Evolutionary conservation across 2,797 vertebrate species (phyloP), one percentile per base, ranked within the genome.

Genomic region (Rhinella marina): DNA sequence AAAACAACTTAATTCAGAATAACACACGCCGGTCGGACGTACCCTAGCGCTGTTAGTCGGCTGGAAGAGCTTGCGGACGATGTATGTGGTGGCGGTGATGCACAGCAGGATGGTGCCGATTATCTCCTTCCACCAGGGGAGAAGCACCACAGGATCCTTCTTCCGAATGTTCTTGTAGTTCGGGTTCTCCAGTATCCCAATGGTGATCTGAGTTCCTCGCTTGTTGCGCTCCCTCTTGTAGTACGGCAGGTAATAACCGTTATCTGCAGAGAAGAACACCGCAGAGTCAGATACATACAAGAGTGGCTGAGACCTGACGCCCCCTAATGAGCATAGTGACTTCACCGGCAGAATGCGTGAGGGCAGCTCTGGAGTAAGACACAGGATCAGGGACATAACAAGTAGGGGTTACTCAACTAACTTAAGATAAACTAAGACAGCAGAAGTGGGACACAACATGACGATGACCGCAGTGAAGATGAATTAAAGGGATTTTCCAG

Each of bases 61-160:
- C 86, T 97, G 98, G 94, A 99, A 98, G 91, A 99, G 97, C 91
- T 96, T 97, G 94, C 97, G 96, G 50, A 99, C 98, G 0, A 99
- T 95, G 70, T 97, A 98, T 19, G 98, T 99, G 78, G 98, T 99
- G 87, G 98, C 94, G 9, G 94, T 92, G 3, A 99, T 99, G 91
- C 98, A 99, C 89, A 99, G 97, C 21, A 99, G 2, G 80, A 99
- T 99, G 70, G 98, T 99, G 73, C 96, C 96, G 56, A 97, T 93
- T 76, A 99, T 99, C 91, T 99, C 98, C 48, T 99, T 99, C 98
- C 98, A 99, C 98, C 98, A 99, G 56, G 98, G 97, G 76, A 99
- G 94, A 75, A 99, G 95, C 66, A 99, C 95, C 73, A 98, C 96
- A 0, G 98, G 98, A 91, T 99, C 98, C 92, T 99, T 99, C 19